A percentile compares a stretch with the other conserved stretches of the same genome.
These are phyloP conservation scores for Epizoanthus fatuus DNA, from an alignment of 92 coral and sea anemone species.

Conservation along the genomic window DNA sequence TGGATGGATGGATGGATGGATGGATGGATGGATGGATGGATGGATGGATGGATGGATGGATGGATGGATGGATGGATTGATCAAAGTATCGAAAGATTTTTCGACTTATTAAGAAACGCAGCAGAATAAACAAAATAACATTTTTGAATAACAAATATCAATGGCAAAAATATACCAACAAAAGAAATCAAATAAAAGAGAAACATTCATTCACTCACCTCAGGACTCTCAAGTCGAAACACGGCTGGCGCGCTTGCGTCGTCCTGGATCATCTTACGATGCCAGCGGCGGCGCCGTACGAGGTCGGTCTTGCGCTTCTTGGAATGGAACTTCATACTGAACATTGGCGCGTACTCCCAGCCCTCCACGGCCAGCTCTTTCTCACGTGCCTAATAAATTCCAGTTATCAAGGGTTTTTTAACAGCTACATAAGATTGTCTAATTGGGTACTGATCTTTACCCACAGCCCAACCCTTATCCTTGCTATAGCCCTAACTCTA, in stretches of 20 bases:
- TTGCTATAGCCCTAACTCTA: too few species aligned
- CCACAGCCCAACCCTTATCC: too few species aligned
- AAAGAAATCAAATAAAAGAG: background rate
- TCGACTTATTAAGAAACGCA: too few species aligned
- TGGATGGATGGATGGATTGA: too few species aligned
- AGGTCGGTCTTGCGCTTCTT: constrained; percentile 84
- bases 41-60: too few species aligned
- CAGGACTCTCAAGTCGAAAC: constrained; percentile 28
- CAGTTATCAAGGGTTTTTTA: background rate
- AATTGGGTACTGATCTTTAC: too few species aligned
- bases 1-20: too few species aligned
- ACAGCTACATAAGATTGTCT: too few species aligned
- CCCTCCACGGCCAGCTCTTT: constrained; percentile 81
- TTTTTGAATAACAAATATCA: too few species aligned
- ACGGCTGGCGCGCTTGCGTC: constrained; percentile 87
- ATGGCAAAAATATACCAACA: background rate
- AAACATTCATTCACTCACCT: constrained; percentile 10
- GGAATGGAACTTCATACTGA: constrained; percentile 82
- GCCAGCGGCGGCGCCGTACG: constrained; percentile 97
- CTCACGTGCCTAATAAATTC: constrained; percentile 39
- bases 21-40: too few species aligned
- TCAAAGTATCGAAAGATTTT: too few species aligned
- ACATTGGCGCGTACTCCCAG: constrained; percentile 95
- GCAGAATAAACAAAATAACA: too few species aligned
- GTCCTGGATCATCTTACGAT: constrained; percentile 89